These are phyloP conservation scores for Turnix velox DNA, from an alignment of 2,113 vertebrate species.

Conservation along the genomic window DNA sequence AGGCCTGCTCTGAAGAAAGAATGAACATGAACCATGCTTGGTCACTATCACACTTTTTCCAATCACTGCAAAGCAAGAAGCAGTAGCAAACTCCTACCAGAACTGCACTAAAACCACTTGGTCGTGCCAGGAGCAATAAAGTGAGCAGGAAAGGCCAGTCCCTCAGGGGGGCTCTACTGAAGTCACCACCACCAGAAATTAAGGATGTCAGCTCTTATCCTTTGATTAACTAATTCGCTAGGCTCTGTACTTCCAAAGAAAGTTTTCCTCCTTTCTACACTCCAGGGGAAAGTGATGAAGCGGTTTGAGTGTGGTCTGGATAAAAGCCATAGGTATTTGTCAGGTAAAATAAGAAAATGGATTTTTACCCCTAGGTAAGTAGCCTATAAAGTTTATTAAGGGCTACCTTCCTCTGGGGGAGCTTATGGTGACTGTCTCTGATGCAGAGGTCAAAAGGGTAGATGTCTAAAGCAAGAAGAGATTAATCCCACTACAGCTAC, in stretches of 20 bases:
- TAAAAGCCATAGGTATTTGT: background rate
- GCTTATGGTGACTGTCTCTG: background rate
- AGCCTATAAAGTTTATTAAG: background rate
- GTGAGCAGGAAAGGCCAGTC: background rate
- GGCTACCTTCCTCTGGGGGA: background rate
- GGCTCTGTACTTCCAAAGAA: background rate
- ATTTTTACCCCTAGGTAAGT: background rate
- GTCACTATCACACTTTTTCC: background rate
- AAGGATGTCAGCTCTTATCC: background rate
- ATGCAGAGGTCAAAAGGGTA: background rate
- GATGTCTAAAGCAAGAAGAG: background rate
- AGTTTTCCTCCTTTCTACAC: background rate
- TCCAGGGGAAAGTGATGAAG: background rate
- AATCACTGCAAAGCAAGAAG: background rate
- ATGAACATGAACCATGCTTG: background rate
- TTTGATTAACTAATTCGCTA: background rate
- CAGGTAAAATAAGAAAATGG: background rate
- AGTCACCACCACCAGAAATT: background rate
- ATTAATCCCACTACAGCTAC: background rate
- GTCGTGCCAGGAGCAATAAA: background rate
- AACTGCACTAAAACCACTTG: background rate
- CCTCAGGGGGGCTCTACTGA: background rate
- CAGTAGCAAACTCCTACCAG: background rate
- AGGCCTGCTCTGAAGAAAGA: background rate
- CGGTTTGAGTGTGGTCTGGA: background rate